These are phyloP conservation scores for Oncorhynchus mykiss DNA, from an alignment of 2,113 vertebrate genomes.

Conservation along the genomic window DNA sequence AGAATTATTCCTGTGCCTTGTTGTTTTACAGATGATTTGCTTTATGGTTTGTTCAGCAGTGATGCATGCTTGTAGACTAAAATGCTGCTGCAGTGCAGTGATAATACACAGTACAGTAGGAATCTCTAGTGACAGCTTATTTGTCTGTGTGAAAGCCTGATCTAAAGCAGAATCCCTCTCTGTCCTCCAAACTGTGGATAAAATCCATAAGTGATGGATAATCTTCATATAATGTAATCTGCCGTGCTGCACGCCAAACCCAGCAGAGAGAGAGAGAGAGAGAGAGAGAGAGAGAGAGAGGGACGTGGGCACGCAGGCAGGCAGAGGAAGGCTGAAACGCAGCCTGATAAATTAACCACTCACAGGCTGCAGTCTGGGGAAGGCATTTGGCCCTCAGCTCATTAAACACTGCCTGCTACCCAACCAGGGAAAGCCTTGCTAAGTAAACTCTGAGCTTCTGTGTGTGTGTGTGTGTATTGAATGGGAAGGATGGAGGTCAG, in stretches of 20 bases:
- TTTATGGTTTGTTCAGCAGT: no score
- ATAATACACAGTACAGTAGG: no score
- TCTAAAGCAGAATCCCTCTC: background rate
- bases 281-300: background rate
- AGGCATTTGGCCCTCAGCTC: conserved; percentile 59
- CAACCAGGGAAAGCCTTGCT: conserved; percentile 37
- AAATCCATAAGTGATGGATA: conserved; percentile 31
- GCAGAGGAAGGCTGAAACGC: conserved; percentile 21
- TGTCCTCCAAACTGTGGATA: conserved; percentile 13
- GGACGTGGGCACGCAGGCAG: background rate
- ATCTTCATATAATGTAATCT: conserved; percentile 10
- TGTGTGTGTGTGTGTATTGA: conserved; percentile 28
- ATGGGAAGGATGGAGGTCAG: conserved; percentile 25
- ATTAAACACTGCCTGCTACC: conserved; percentile 60
- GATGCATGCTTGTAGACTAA: no score
- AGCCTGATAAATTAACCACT: conserved; percentile 72
- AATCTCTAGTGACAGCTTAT: background rate
- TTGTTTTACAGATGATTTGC: no score
- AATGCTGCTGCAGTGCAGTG: no score
- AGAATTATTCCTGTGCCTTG: background rate
- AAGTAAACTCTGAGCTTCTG: conserved; percentile 33
- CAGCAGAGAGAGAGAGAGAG: background rate
- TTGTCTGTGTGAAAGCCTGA: background rate
- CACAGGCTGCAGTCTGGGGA: conserved; percentile 53
- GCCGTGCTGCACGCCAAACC: background rate